These are phyloP conservation scores for Arizona elegans DNA, from an alignment of 2,113 vertebrate genomes.

Conservation along the genomic window DNA sequence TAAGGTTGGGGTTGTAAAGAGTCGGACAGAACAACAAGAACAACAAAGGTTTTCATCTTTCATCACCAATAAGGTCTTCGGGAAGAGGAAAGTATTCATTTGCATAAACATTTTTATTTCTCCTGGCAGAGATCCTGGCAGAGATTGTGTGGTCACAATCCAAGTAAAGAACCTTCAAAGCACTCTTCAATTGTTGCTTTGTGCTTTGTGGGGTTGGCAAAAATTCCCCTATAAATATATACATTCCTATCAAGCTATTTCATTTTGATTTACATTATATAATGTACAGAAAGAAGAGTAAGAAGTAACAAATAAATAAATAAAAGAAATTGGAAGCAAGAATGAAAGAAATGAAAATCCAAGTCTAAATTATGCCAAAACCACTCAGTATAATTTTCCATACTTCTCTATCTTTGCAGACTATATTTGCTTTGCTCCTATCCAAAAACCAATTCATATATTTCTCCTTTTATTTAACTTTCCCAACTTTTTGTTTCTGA, in stretches of 20 bases:
- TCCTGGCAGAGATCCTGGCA: not conserved
- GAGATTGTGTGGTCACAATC: not conserved
- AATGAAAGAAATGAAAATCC: not conserved
- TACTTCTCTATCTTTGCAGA: not conserved
- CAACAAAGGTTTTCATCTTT: not conserved
- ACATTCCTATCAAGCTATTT: not conserved
- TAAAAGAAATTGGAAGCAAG: not conserved
- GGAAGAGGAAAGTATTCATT: not conserved
- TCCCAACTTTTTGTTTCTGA: not conserved
- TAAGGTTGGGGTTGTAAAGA: not conserved
- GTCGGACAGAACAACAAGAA: not conserved
- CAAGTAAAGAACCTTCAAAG: not conserved
- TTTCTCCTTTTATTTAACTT: not conserved
- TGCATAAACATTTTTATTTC: not conserved
- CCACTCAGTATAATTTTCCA: not conserved
- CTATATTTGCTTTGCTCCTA: not conserved
- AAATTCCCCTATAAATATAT: not conserved
- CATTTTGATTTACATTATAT: not conserved
- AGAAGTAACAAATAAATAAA: not conserved
- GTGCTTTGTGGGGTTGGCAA: not conserved
- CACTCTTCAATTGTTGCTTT: not conserved
- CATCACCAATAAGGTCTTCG: not conserved
- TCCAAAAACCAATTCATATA: not conserved
- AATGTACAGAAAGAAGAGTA: not conserved
- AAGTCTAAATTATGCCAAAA: not conserved